Evolutionary conservation across 2,797 vertebrate species (phyloP).

Genomic region (Neosilurus hyrtlii): DNA sequence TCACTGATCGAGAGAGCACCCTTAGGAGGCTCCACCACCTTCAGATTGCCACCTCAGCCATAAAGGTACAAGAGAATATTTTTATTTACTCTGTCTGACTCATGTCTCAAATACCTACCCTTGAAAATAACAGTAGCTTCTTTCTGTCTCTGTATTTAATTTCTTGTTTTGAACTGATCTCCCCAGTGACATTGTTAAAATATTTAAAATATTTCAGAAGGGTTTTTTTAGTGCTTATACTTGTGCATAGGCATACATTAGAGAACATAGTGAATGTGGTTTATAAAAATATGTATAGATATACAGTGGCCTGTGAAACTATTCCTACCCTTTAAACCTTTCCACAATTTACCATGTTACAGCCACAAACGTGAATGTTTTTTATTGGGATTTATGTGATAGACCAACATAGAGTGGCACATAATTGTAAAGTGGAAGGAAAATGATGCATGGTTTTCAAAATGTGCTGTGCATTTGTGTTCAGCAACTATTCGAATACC

Average conservation of each 20-base stretch:
- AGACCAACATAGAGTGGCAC: too few relatives aligned
- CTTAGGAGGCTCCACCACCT: conserved; percentile 90
- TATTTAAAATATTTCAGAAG: background rate
- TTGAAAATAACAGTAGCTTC: background rate
- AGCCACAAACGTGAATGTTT: too few relatives aligned
- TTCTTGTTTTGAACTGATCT: background rate
- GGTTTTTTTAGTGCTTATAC: background rate
- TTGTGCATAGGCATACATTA: background rate
- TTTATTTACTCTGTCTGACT: background rate
- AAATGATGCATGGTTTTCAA: too few relatives aligned
- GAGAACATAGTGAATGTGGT: background rate
- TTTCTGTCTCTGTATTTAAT: too few relatives aligned
- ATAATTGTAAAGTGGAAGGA: too few relatives aligned
- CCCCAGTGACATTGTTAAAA: background rate
- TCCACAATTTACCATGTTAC: too few relatives aligned
- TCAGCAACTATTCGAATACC: too few relatives aligned
- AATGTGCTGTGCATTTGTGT: too few relatives aligned
- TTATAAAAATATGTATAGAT: background rate
- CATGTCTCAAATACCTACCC: background rate
- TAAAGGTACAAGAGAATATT: conserved; percentile 68
- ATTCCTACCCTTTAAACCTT: too few relatives aligned
- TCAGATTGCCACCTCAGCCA: conserved; percentile 79
- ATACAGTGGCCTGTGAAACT: too few relatives aligned
- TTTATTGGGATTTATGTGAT: too few relatives aligned
- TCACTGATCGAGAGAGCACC: conserved; percentile 95